Evolutionary conservation across 2,797 vertebrate species (phyloP).

Genomic region (Falco novaeseelandiae): DNA sequence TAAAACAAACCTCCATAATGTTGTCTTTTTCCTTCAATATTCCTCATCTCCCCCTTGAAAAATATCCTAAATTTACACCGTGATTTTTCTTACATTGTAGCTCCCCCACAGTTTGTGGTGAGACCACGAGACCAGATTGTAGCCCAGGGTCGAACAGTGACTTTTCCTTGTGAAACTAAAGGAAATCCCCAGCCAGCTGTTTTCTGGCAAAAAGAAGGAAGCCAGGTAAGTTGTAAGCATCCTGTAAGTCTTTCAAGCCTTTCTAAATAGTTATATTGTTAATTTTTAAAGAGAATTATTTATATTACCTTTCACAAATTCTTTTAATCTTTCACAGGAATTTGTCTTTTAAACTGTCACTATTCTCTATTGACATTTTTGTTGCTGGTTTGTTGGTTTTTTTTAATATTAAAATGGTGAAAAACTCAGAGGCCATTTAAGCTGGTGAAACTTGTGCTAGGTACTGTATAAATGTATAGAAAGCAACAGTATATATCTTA

Average conservation of each 20-base stretch:
- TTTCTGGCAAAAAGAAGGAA: constrained; percentile 99
- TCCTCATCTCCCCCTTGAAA: not conserved
- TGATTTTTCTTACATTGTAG: constrained; percentile 78
- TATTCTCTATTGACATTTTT: not conserved
- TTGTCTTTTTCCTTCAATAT: constrained; percentile 29
- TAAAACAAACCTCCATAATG: not conserved
- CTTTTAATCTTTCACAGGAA: not conserved
- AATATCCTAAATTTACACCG: constrained; percentile 39
- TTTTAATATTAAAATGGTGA: not conserved
- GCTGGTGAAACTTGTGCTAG: not conserved
- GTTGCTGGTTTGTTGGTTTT: not conserved
- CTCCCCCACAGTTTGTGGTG: constrained; percentile 97
- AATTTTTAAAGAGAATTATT: not conserved
- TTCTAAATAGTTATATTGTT: not conserved
- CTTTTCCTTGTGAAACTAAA: constrained; percentile 97
- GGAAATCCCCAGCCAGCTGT: constrained; percentile 98
- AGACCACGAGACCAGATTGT: constrained; percentile 98
- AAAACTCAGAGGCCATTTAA: not conserved
- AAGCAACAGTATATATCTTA: not conserved
- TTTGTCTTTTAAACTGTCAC: not conserved
- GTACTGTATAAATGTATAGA: not conserved
- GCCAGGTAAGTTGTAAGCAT: constrained; percentile 85
- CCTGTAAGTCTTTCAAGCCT: not conserved
- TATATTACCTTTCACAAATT: not conserved
- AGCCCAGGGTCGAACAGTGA: constrained; percentile 92